Percentiles rank a stretch among this genome's conserved stretches.
Evolutionary conservation across 2,888 invertebrate genomes (phyloP).

Genomic region (Amphipoea lucens): DNA sequence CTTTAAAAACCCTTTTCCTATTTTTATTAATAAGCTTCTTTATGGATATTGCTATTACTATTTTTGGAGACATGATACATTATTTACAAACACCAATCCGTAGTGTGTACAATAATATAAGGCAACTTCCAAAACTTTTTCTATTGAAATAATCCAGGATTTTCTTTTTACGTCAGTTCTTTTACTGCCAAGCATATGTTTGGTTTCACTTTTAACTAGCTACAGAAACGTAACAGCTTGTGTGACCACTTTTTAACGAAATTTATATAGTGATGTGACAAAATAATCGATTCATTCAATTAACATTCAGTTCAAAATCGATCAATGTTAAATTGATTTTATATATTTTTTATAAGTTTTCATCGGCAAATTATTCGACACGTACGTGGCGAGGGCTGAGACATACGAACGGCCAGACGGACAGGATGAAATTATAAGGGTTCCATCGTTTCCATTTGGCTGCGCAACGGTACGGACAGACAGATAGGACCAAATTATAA

Average conservation of each 20-base stretch:
- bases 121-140: background rate
- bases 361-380: background rate
- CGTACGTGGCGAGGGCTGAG: background rate
- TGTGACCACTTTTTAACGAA: background rate
- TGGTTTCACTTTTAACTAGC: background rate
- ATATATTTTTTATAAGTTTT: background rate
- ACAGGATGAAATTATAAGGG: background rate
- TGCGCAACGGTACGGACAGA: background rate
- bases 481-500: background rate
- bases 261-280: background rate
- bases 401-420: background rate
- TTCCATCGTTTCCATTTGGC: background rate
- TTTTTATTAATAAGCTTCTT: conserved; percentile 10
- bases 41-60: background rate
- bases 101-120: background rate
- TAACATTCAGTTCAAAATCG: background rate
- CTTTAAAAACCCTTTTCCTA: conserved; percentile 2
- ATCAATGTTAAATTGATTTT: background rate
- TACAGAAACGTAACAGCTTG: background rate
- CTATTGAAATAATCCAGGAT: background rate
- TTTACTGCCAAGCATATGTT: background rate
- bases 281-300: too few relatives aligned
- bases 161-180: background rate
- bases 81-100: background rate
- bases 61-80: background rate